Percentiles rank a stretch among this genome's conserved stretches.
phyloP scores from a whole-genome alignment of 37 sponge, comb jelly and placozoan species.

The Agelas oroides region DNA sequence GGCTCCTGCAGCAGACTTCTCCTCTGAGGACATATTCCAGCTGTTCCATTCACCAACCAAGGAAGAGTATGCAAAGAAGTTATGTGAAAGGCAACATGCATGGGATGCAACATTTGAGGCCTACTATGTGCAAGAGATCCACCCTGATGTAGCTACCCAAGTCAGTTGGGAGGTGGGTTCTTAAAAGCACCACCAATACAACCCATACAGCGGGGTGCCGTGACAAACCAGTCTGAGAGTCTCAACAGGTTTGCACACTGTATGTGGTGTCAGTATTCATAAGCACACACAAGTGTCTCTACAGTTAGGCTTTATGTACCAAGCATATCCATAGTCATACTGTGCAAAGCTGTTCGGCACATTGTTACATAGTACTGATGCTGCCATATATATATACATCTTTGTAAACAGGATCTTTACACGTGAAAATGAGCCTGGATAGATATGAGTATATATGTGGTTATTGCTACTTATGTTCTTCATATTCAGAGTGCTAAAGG shows the following conservation, averaged over 20 bases:
- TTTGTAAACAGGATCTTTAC: too few relatives aligned
- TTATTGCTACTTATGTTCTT: too few relatives aligned
- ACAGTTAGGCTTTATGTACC: too few relatives aligned
- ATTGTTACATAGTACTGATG: too few relatives aligned
- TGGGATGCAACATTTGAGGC: conserved; percentile 37
- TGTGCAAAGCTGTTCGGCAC: too few relatives aligned
- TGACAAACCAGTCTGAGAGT: conserved; percentile 67
- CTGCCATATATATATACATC: too few relatives aligned
- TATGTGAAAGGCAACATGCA: neutral
- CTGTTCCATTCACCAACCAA: conserved; percentile 26
- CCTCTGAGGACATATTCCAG: conserved; percentile 20
- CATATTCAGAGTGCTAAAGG: too few relatives aligned
- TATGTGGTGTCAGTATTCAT: too few relatives aligned
- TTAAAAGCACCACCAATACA: conserved; percentile 51
- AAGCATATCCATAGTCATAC: too few relatives aligned
- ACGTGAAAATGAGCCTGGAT: too few relatives aligned
- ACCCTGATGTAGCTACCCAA: conserved; percentile 23
- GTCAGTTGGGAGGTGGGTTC: conserved; percentile 28
- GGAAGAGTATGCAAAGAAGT: conserved; percentile 3
- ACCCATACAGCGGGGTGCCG: conserved; percentile 72
- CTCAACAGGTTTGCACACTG: conserved; percentile 36
- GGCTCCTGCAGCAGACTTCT: conserved; percentile 44
- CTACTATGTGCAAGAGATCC: conserved; percentile 36
- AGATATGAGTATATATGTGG: too few relatives aligned
- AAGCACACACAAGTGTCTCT: too few relatives aligned